These are phyloP conservation scores for pig (Sus scrofa) DNA, from an alignment of 2,113 vertebrate genomes.

Conservation along the genomic window T2T-Sscrofa CM000819.6:140456501-140457000, in stretches of 20 bases:
- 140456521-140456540: neutral
- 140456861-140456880: slow-evolving; percentile 98
- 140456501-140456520: neutral
- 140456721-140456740: fast-evolving
- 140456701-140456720: neutral
- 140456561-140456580: slow-evolving; percentile 91
- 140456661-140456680: slow-evolving; percentile 89
- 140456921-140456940: neutral
- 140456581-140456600: slow-evolving; percentile 93
- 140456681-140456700: neutral
- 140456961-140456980: neutral
- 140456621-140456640: slow-evolving; percentile 98
- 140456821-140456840: slow-evolving; percentile 96
- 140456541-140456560: slow-evolving; percentile 22
- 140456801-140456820: slow-evolving; percentile 96
- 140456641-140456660: slow-evolving; percentile 98
- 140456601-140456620: slow-evolving; percentile 97
- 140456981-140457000: neutral
- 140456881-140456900: slow-evolving; percentile 86
- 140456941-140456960: neutral
- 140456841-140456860: slow-evolving; percentile 99
- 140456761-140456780: slow-evolving; percentile 85
- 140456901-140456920: neutral
- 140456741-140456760: neutral
- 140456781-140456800: slow-evolving; percentile 97